Evolutionary conservation across 92 coral and sea anemone species (phyloP).

Genomic region (Siderastrea radians): DNA sequence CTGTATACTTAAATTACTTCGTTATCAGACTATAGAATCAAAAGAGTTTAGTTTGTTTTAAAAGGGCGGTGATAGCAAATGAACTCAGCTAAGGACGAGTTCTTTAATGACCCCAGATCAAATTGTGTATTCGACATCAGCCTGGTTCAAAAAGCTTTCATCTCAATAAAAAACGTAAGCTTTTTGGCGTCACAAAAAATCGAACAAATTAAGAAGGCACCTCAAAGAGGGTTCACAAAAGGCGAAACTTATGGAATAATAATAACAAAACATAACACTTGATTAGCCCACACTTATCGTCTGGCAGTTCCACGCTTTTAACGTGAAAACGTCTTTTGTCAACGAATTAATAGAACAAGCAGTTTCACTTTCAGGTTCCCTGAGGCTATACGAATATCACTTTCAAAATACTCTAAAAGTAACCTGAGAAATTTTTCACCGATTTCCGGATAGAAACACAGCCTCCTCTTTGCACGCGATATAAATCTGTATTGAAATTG

Average conservation of each 20-base stretch:
- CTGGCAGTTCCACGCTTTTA: not conserved
- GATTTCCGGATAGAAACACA: not conserved
- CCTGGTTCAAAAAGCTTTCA: not conserved
- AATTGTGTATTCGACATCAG: not conserved
- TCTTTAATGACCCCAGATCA: not conserved
- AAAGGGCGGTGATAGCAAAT: not conserved
- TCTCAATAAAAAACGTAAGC: not conserved
- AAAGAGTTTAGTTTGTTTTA: not conserved
- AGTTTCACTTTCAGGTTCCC: not conserved
- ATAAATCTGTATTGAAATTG: no score
- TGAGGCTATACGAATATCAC: constrained; percentile 9
- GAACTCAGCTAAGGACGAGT: not conserved
- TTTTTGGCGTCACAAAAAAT: no score
- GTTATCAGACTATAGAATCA: not conserved
- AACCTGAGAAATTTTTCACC: not conserved
- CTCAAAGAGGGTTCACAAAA: not conserved
- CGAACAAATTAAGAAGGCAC: not conserved
- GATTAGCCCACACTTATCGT: not conserved
- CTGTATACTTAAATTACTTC: not conserved
- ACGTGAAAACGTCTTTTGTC: not conserved
- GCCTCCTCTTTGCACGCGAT: not conserved
- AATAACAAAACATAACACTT: not conserved
- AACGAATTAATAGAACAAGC: not conserved
- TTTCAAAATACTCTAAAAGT: not conserved
- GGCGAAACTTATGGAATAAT: not conserved